Evolutionary conservation across 2,888 invertebrate genomes (phyloP), one percentile per base, ranked within the genome.

Genomic region (Sinodicranocentrus sp.): DNA sequence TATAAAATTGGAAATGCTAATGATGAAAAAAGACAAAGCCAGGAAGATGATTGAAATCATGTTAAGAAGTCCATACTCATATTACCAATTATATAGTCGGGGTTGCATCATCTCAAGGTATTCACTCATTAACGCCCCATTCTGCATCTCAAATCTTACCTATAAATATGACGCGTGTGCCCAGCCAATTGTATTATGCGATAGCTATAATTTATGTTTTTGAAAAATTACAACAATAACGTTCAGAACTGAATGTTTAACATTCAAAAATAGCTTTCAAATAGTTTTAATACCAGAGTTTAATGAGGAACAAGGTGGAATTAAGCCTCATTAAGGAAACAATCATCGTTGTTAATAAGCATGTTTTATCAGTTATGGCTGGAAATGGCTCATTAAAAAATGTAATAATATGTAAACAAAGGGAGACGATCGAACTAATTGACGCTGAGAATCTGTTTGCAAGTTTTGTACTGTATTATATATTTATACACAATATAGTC

Each of bases 381-480:
- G 79, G 79, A 79, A 79, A 57, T 71, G 65, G 44, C 79, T 79
- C 79, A 79, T 79, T 79, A 79, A 79, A n/a, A 79, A 79, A 54
- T 33, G 54, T 78, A 79, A 71, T 71, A 79, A 71, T 79, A 33
- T 63, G 79, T 71, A 79, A 79, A 79, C 79, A 79, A 79, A 79
- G 43, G 65, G 54, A 79, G 63, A 54, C 61, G 63, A 43, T 48
- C 44, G 19, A 71, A 54, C 65, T 79, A 79, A 79, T 79, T 79
- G 79, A 63, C 54, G 48, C 63, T 71, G 79, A 63, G 68, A 67
- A 67, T 61, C 17, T 63, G 57, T 26, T 43, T n/a, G 28, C 57
- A 33, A 2, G 19, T 8, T 5, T 44, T 3, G 33, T 21, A 1
- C 3, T 23, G 19, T 67, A 19, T 23, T 17, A 48, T 17, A 17